A percentile compares a stretch with the other conserved stretches of the same genome.
phyloP scores from a whole-genome alignment of 2,113 vertebrate genomes.

The Vanacampus margaritifer region DNA sequence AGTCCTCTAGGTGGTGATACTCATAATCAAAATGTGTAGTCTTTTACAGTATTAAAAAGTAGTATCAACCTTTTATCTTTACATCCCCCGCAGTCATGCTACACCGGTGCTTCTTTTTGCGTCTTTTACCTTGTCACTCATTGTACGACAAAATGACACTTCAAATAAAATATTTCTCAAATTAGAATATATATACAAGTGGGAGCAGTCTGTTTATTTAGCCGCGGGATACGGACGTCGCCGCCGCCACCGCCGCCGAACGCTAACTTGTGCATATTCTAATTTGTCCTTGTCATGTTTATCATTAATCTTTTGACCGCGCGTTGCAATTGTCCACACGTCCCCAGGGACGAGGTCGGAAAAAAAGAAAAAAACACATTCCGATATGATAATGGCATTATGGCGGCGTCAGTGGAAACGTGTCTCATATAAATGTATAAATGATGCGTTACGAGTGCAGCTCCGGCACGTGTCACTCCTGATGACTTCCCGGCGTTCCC shows the following conservation, averaged over 20 bases:
- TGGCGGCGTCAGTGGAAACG: constrained; percentile 61
- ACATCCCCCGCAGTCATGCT: no score
- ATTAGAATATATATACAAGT: constrained; percentile 48
- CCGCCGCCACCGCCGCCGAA: constrained; percentile 33
- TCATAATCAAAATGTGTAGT: no score
- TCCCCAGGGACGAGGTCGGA: constrained; percentile 55
- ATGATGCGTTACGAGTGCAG: constrained; percentile 54
- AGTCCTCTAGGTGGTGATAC: no score
- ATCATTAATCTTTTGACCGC: constrained; percentile 72
- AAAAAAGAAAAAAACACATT: constrained; percentile 66
- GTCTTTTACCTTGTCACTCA: no score
- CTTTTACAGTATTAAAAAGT: no score
- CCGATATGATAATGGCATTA: constrained; percentile 74
- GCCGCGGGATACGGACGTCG: constrained; percentile 55
- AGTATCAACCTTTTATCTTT: no score
- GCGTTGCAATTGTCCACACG: constrained; percentile 50
- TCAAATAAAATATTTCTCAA: constrained; percentile 31
- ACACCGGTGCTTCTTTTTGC: no score
- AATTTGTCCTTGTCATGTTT: constrained; percentile 79
- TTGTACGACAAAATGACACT: no score
- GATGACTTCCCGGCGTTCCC: constrained; percentile 35
- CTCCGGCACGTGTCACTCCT: constrained; percentile 44
- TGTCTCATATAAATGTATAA: constrained; percentile 73
- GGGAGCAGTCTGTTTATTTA: constrained; percentile 59
- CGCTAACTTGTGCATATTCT: constrained; percentile 69